Evolutionary conservation across 2,888 invertebrate genomes (phyloP), one percentile per base, ranked within the genome.

Genomic region (Sarcophaga rosellei): DNA sequence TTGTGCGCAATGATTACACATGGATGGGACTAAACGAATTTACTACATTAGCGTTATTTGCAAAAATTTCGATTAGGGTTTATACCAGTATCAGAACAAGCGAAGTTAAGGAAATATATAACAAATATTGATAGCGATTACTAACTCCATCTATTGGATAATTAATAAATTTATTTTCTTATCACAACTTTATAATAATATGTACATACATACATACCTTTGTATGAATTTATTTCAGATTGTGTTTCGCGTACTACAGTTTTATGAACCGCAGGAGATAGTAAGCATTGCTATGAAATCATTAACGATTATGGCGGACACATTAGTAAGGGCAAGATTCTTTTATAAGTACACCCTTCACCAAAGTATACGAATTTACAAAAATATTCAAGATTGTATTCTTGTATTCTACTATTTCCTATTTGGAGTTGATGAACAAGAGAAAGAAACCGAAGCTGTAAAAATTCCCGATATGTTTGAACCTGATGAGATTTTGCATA

Each of bases 261-360:
- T 76, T 65, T 88, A 88, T 85, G 88, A 89, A 25, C 88, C 88
- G 0, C 85, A 89, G n/a, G 88, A 89, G 61, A 81, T 89, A 45
- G 75, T 70, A 6, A 75, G 63, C 2, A 84, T 89, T 15, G 45
- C 88, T 53, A 61, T 70, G 4, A 88, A 87, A 59, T 74, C 87
- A 15, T 72, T 88, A 59, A 76, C 85, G 35, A 21, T 88, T 5
- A 59, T 88, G 10, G 86, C 81, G 10, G 88, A 89, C 47, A 88
- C 87, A 23, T n/a, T 88, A 78, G 89, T 88, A 87, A 88, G 88
- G 66, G 45, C 10, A n/a, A 68, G 23, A 76, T 84, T 35, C 62
- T 23, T 77, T 74, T 77, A 66, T 17, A 61, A 47, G 72, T 62
- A 73, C 23, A 78, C 70, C 65, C 77, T 78, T 81, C 57, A 63